Evolutionary conservation across 2,797 vertebrate species (phyloP).

Genomic region (Anguilla megastoma): DNA sequence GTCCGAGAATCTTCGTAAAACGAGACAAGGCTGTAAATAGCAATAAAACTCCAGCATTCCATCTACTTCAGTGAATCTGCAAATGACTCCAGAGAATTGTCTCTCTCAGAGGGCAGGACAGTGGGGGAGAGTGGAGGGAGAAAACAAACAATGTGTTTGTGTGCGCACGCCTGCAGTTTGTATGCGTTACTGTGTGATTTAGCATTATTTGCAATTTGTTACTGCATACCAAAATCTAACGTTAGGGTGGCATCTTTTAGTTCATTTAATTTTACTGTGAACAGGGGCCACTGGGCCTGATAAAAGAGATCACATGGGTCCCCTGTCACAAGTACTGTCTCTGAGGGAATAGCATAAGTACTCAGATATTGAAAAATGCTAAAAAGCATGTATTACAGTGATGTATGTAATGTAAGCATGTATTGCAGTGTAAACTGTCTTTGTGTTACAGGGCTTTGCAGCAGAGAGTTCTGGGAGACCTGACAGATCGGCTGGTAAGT

Average conservation of each 20-base stretch:
- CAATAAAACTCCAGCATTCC: neutral
- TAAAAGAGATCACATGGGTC: neutral
- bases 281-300: neutral
- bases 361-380: neutral
- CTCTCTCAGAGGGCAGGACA: neutral
- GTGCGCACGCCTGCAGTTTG: neutral
- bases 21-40: neutral
- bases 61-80: neutral
- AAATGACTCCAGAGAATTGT: neutral
- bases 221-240: neutral
- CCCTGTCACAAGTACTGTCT: neutral
- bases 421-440: slow-evolving; percentile 15
- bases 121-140: neutral
- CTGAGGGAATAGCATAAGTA: too few species aligned
- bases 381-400: neutral
- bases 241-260: neutral
- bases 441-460: slow-evolving; percentile 69
- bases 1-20: neutral
- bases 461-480: slow-evolving; percentile 67
- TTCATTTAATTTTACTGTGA: neutral
- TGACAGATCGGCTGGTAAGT: slow-evolving; percentile 64
- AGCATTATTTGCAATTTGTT: neutral
- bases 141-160: neutral
- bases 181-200: neutral
- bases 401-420: too few species aligned